Evolutionary conservation across 2,113 vertebrate species (phyloP), one percentile per base, ranked within the genome.

Genomic region (Agapornis roseicollis): DNA sequence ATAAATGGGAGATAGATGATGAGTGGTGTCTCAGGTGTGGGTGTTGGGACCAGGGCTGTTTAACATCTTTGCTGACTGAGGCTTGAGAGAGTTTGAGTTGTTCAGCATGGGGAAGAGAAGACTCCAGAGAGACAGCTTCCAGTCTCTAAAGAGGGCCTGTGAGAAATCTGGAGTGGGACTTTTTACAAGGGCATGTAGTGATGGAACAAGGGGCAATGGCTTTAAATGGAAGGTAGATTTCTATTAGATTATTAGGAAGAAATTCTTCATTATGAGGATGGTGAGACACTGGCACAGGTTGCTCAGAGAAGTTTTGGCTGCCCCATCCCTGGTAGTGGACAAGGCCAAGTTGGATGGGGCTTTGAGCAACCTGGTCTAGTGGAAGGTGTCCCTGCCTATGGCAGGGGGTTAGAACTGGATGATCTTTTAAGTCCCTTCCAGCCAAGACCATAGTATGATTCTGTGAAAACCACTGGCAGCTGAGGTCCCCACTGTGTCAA

Each of bases 371-470:
- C n/a, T 18, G 29, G 4, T 80, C 19, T 46, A 23, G 29, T 47
- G 39, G 74, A 35, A 85, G 20, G 17, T 53, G 33, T 80, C 56
- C 25, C 29, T 55, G 39, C 46, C 46, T 25, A 37, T 3, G 5
- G n/a, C 31, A 9, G 25, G 25, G n/a, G 14, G 2, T 28, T 41
- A n/a, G 12, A 41, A 37, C n/a, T 41, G 25, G 22, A 18, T 55
- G n/a, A 61, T 55, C 47, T 35, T 55, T 35, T 37, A 61, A 35
- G 46, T 80, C 14, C 31, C 52, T 47, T 61, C 53, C 46, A 66
- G 29, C 18, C 46, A 14, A 0, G 0, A 28, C 15, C 31, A 28
- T 37, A 37, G 10, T 24, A 0, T 24, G 24, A 39, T 61, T 39
- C 35, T 61, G 25, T 61, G 82, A 47, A 89, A 53, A 60, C 31